Evolutionary conservation across 2,888 invertebrate genomes (phyloP).

Genomic region (Drosophila gaucha): DNA sequence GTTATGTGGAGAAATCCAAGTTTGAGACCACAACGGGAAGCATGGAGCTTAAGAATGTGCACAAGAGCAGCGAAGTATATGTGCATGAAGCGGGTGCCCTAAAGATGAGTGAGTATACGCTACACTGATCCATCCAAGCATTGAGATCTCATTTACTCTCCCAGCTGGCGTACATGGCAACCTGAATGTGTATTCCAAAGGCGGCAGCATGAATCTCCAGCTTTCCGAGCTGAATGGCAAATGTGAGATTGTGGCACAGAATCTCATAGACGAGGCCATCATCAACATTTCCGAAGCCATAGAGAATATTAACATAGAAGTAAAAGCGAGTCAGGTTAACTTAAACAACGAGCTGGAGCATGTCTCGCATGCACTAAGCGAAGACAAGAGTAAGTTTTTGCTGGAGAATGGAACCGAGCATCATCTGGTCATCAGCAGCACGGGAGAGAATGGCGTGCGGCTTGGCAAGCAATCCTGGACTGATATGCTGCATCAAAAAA

Average conservation of each 20-base stretch:
- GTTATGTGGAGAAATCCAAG: constrained; percentile 82
- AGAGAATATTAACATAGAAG: constrained; percentile 78
- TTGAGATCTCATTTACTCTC: constrained; percentile 2
- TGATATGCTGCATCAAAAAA: constrained; percentile 69
- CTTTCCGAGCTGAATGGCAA: constrained; percentile 82
- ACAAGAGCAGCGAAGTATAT: constrained; percentile 78
- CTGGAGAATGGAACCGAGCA: constrained; percentile 66
- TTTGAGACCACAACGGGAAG: constrained; percentile 81
- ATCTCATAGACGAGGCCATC: constrained; percentile 63
- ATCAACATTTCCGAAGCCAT: constrained; percentile 83
- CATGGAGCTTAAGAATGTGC: constrained; percentile 82
- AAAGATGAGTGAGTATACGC: constrained; percentile 80
- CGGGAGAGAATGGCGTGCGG: constrained; percentile 69
- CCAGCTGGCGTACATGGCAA: constrained; percentile 83
- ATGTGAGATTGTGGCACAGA: constrained; percentile 73
- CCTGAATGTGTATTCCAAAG: constrained; percentile 77
- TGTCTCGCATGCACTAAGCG: constrained; percentile 68
- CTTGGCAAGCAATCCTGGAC: constrained; percentile 84
- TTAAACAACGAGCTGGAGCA: constrained; percentile 75
- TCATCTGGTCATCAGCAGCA: constrained; percentile 61
- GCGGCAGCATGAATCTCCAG: constrained; percentile 81
- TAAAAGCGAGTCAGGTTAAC: constrained; percentile 67
- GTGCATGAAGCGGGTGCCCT: constrained; percentile 79
- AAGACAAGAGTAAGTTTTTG: constrained; percentile 70
- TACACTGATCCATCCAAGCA: not conserved